Evolutionary conservation across 2,888 invertebrate genomes (phyloP).

Genomic region (Anodontia alba): DNA sequence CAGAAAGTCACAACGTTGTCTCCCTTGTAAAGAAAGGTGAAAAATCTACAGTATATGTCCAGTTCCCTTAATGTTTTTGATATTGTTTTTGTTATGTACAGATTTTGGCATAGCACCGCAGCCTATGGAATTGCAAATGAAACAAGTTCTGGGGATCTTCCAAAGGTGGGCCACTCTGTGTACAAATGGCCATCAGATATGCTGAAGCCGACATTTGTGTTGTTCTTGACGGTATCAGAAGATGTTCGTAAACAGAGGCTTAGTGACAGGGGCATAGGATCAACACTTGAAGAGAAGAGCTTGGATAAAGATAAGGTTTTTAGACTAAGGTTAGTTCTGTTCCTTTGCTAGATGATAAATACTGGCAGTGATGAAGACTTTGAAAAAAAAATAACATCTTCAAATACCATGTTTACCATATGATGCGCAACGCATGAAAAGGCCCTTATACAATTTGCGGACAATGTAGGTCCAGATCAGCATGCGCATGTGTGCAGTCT

Average conservation of each 20-base stretch:
- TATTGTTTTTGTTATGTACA: slow-evolving; percentile 19
- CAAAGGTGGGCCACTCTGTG: slow-evolving; percentile 51
- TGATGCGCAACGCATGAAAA: too few species aligned
- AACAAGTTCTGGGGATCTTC: slow-evolving; percentile 64
- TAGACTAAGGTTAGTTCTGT: slow-evolving; percentile 64
- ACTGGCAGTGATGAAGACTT: too few species aligned
- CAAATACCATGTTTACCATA: too few species aligned
- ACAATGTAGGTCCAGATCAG: too few species aligned
- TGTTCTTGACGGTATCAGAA: slow-evolving; percentile 73
- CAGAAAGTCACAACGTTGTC: too few species aligned
- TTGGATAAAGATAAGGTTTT: slow-evolving; percentile 66
- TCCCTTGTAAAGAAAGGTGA: too few species aligned
- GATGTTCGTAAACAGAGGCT: slow-evolving; percentile 66
- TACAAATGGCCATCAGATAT: slow-evolving; percentile 75
- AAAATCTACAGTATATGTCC: too few species aligned
- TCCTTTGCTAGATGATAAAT: too few species aligned
- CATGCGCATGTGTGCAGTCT: too few species aligned
- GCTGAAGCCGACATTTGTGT: slow-evolving; percentile 64
- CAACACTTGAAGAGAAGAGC: slow-evolving; percentile 68
- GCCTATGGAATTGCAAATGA: slow-evolving; percentile 76
- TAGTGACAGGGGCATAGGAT: slow-evolving; percentile 44
- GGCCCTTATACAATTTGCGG: too few species aligned
- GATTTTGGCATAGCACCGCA: slow-evolving; percentile 77
- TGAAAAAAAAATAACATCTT: too few species aligned
- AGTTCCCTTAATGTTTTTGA: too few species aligned